Base-by-base conservation (phyloP, 2,797 vertebrate species). In the Sebastes melanostomus region DNA sequence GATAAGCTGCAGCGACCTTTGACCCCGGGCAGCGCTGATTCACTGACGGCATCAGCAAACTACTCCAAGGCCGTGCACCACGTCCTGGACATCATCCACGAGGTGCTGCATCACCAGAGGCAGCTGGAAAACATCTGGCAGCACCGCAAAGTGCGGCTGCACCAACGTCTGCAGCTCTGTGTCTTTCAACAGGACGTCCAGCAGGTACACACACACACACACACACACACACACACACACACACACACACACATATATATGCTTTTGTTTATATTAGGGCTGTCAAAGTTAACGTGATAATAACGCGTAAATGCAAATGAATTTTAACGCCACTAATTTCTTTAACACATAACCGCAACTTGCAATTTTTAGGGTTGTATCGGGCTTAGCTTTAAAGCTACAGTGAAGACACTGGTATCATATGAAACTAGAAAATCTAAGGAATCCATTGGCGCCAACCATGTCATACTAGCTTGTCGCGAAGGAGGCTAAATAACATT, bases 111-210 rank as follows among this genome's bases (percentile, higher is more conserved):
- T 88, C 98, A 99, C 92, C 98, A 99, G 91, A 95, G 98, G 78
- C 98, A 99, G 86, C 94, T 99, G 60, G 98, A 99, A 82, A 99
- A 98, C 94, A 99, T 99, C 91, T 99, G 98, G 98, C 98, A 99
- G 88, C 98, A 99, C 88, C 97, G 98, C 50, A 99, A 99, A 87
- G 98, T 99, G 71, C 97, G 98, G 32, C 95, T 99, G 24, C 98
- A 99, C 90, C 98, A 99, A 83, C 93, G 98, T 24, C 95, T 99
- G 78, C 93, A 94, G 90, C 93, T 94, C 62, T 94, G 98, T 0
- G 98, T 99, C 74, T 99, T 99, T 91, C 98, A 99, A 29, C 98
- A 99, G 92, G 98, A 99, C 1, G 98, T 99, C 67, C 98, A 99
- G 77, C 98, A 99, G 97, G 98, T 99, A 78, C 32, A 46, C 20